These are phyloP conservation scores for Halcyon smyrnensis DNA, from an alignment of 2,797 vertebrate species.

Conservation along the genomic window DNA sequence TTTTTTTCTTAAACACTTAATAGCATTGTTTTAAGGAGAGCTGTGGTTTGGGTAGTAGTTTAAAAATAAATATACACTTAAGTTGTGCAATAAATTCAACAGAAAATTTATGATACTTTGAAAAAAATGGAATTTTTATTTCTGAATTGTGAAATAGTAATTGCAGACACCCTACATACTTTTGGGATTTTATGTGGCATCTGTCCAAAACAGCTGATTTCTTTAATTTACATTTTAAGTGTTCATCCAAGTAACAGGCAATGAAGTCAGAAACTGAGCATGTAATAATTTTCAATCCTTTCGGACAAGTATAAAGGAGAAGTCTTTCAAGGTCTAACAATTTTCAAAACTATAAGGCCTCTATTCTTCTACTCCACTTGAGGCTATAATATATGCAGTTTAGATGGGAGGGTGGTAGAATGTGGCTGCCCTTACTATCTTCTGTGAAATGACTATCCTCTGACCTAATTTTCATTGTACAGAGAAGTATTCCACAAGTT, in stretches of 20 bases:
- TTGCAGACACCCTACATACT: neutral
- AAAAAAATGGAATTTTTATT: neutral
- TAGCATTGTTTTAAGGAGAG: neutral
- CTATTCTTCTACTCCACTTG: neutral
- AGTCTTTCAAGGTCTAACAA: slow-evolving; percentile 52
- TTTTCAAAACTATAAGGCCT: slow-evolving; percentile 41
- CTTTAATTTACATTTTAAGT: slow-evolving; percentile 68
- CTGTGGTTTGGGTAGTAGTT: neutral
- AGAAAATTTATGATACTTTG: slow-evolving; percentile 31
- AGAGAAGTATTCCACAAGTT: neutral
- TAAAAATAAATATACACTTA: neutral
- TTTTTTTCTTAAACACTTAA: neutral
- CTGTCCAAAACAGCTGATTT: slow-evolving; percentile 30
- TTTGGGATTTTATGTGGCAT: slow-evolving; percentile 34
- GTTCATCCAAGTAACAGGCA: slow-evolving; percentile 32
- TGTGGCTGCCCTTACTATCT: neutral
- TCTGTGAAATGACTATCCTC: slow-evolving; percentile 4
- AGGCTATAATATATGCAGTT: slow-evolving; percentile 11
- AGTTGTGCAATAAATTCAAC: neutral
- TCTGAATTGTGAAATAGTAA: slow-evolving; percentile 61
- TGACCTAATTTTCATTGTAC: neutral
- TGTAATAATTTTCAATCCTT: slow-evolving; percentile 54
- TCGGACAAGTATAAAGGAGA: neutral
- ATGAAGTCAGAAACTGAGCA: slow-evolving; percentile 50
- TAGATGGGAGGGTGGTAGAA: slow-evolving; percentile 3